phyloP scores from a whole-genome alignment of 1,140 invertebrate species.

The Aphaenogaster ashmeadi region DNA sequence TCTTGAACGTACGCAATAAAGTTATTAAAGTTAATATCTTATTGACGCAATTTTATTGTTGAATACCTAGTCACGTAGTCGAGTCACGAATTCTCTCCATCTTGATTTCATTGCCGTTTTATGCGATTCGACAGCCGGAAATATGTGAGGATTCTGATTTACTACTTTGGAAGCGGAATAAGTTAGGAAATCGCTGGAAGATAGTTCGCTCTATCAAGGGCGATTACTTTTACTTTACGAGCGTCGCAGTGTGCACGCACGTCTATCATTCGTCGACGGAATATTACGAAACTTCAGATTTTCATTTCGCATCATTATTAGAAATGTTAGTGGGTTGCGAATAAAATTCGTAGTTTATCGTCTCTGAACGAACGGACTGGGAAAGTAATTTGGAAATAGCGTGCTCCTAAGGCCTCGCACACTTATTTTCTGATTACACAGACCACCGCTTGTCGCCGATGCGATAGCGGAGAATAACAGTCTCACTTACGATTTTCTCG shows the following conservation, averaged over 20 bases:
- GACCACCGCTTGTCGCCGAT: not conserved
- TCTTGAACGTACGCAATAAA: not conserved
- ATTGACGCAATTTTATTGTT: conserved; percentile 21
- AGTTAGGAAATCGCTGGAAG: not conserved
- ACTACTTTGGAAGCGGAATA: conserved; percentile 6
- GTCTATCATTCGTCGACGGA: not conserved
- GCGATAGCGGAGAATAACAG: conserved; percentile 12
- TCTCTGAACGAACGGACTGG: not conserved
- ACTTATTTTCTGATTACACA: conserved; percentile 49
- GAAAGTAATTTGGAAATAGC: conserved; percentile 12
- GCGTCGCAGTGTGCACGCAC: not conserved
- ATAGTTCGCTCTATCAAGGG: not conserved
- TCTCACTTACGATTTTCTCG: conserved; percentile 57
- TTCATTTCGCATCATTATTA: not conserved
- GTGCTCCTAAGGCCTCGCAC: not conserved
- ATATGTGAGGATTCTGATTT: conserved; percentile 18
- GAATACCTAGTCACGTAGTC: not conserved
- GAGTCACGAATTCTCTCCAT: not conserved
- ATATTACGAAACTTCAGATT: conserved; percentile 30
- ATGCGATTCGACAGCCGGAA: conserved; percentile 21
- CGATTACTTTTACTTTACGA: conserved; percentile 39
- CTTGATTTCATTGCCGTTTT: not conserved
- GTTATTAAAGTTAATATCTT: conserved; percentile 14
- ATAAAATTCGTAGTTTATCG: not conserved
- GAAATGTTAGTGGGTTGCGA: not conserved